phyloP scores from a whole-genome alignment of 2,888 invertebrate species.

The Euclidia mi region DNA sequence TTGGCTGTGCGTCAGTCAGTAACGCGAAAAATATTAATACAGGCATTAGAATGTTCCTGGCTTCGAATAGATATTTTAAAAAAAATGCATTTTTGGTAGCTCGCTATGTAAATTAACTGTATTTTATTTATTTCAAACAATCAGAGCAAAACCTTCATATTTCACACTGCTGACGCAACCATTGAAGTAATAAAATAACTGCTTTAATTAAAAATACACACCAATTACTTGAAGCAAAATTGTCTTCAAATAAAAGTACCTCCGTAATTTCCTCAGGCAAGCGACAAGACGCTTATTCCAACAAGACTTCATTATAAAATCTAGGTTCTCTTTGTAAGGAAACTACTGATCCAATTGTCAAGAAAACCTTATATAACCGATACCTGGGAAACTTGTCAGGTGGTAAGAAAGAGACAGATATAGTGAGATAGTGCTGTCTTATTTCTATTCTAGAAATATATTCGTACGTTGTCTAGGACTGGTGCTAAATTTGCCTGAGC shows the following conservation, averaged over 20 bases:
- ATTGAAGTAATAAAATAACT: too few relatives aligned
- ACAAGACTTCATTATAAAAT: conserved; percentile 7
- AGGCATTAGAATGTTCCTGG: too few relatives aligned
- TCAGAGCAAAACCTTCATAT: too few relatives aligned
- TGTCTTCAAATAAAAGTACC: background rate
- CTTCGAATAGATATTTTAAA: too few relatives aligned
- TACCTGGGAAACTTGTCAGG: conserved; percentile 7
- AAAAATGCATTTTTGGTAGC: too few relatives aligned
- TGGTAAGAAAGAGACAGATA: conserved; percentile 4
- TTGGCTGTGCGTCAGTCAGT: too few relatives aligned
- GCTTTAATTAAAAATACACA: too few relatives aligned
- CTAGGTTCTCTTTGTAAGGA: conserved; percentile 50
- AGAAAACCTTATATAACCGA: conserved; percentile 13
- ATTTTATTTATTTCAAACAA: too few relatives aligned
- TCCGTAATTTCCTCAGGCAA: conserved; percentile 2
- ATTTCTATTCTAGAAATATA: background rate
- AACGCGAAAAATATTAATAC: too few relatives aligned
- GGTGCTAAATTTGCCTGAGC: conserved; percentile 2
- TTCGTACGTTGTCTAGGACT: background rate
- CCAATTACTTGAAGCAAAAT: background rate
- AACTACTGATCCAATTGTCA: conserved; percentile 27
- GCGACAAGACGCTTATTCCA: background rate
- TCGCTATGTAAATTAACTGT: too few relatives aligned
- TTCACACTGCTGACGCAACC: too few relatives aligned
- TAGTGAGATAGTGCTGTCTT: background rate